Evolutionary conservation across 1,140 invertebrate genomes (phyloP).

Genomic region (Formica exsecta): DNA sequence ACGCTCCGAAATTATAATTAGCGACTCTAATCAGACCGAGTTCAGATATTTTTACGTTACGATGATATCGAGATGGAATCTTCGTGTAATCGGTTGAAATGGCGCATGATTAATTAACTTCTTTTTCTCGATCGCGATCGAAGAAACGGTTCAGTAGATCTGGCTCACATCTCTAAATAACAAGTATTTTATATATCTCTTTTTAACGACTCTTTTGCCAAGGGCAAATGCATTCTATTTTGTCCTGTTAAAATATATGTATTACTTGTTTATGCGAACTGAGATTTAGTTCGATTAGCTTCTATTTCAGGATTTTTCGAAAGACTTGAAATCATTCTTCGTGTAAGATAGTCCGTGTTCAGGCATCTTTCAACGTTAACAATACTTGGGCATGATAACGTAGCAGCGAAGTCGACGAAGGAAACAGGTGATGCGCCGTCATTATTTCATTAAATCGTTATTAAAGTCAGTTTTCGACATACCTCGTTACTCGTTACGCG

Average conservation of each 20-base stretch:
- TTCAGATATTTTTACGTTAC: slow-evolving; percentile 69
- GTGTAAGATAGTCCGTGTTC: background rate
- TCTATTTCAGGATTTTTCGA: slow-evolving; percentile 1
- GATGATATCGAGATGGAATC: slow-evolving; percentile 61
- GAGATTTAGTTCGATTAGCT: slow-evolving; percentile 16
- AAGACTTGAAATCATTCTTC: background rate
- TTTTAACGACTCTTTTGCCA: slow-evolving; percentile 5
- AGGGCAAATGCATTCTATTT: slow-evolving; percentile 16
- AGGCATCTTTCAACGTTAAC: background rate
- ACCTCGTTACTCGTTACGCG: slow-evolving; percentile 57
- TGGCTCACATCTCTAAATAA: slow-evolving; percentile 79
- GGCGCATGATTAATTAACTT: background rate
- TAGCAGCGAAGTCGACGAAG: slow-evolving; percentile 34
- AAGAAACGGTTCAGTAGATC: slow-evolving; percentile 82
- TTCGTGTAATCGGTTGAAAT: slow-evolving; percentile 64
- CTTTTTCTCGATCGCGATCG: background rate
- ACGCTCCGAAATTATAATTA: slow-evolving; percentile 78
- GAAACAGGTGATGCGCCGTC: slow-evolving; percentile 68
- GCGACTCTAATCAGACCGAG: slow-evolving; percentile 76
- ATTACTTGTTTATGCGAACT: background rate
- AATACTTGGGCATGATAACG: background rate
- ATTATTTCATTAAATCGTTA: slow-evolving; percentile 81
- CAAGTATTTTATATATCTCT: slow-evolving; percentile 60
- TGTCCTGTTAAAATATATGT: background rate
- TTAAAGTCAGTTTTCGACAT: slow-evolving; percentile 79